These are phyloP conservation scores for Trichopria drosophilae DNA, from an alignment of 2,888 invertebrate species.

Conservation along the genomic window DNA sequence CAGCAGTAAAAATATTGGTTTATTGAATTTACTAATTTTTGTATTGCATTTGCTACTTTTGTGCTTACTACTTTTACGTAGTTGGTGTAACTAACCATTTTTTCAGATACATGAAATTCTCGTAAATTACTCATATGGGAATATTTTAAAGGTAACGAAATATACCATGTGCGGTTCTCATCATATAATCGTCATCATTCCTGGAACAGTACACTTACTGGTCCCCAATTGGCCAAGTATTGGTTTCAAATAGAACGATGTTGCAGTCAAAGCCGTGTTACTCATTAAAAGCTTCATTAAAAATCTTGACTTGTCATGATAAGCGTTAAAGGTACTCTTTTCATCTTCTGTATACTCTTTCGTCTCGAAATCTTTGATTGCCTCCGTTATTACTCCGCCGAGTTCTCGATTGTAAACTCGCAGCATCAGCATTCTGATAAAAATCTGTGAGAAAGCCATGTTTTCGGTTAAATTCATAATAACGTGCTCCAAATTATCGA, in stretches of 20 bases:
- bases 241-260: slow-evolving; percentile 46
- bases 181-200: too few species aligned
- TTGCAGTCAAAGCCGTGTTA: slow-evolving; percentile 44
- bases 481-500: slow-evolving; percentile 44
- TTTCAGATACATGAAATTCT: too few species aligned
- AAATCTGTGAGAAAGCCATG: slow-evolving; percentile 44
- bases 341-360: slow-evolving; percentile 38
- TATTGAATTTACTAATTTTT: too few species aligned
- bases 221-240: slow-evolving; percentile 37
- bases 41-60: too few species aligned
- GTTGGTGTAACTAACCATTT: too few species aligned
- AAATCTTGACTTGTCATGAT: slow-evolving; percentile 40
- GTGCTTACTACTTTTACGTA: too few species aligned
- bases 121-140: too few species aligned
- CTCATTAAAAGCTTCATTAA: slow-evolving; percentile 42
- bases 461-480: slow-evolving; percentile 47
- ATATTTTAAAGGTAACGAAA: too few species aligned
- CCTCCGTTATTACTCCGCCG: slow-evolving; percentile 40
- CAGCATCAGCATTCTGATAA: slow-evolving; percentile 44
- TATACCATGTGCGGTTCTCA: too few species aligned
- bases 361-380: slow-evolving; percentile 39
- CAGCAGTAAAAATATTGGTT: too few species aligned
- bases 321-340: slow-evolving; percentile 36
- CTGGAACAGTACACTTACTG: too few species aligned
- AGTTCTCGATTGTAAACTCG: slow-evolving; percentile 40